Base-by-base conservation (phyloP, 2,888 invertebrate genomes). In the Tachystola acroxantha region DNA sequence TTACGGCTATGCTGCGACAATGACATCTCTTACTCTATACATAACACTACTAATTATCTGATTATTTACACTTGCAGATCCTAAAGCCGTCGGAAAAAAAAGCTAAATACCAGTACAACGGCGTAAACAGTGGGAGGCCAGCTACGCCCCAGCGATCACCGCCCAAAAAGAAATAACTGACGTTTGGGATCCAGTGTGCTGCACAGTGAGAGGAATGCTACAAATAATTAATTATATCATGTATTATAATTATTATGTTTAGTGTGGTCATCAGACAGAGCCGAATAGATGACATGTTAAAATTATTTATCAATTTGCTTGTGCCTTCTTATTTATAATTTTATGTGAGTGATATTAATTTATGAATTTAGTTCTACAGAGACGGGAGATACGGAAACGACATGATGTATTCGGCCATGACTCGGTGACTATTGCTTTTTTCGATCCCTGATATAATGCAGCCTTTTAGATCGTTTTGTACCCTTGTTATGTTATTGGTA, bases 61-160 rank as follows among this genome's bases (percentile, higher is more conserved):
- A 4, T 16, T 16, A 12, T 4, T 11, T 11, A 10, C 32, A 32
- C 31, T 40, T 45, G 16, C 40, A 45, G 45, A 45, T 45, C 35
- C 35, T 45, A 32, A 45, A 45, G 35, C 45, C 45, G 32, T 42
- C 45, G 22, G 99, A 99, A 89, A 99, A 99, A 89, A 99, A 99
- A 88, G 98, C 99, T 56, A 99, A 99, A 88, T 99, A 98, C 85
- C 96, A 98, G 76, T 99, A 99, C 87, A 92, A 93, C 61, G 95
- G 95, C 59, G 91, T 94, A 84, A 94, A 94, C 81, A 94, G 94
- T 47, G 93, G 94, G 46, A 91, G 97, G 88, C 93, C 95, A 50
- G 92, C 94, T 53, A 95, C 95, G 65, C 94, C 95, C 55, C 95
- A 94, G 70, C 91, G 93, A 69, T 93, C 93, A 85, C 81, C 90